Conservation (phyloP, 2,113 vertebrate species). For the Trochalopteron elliotii region DNA sequence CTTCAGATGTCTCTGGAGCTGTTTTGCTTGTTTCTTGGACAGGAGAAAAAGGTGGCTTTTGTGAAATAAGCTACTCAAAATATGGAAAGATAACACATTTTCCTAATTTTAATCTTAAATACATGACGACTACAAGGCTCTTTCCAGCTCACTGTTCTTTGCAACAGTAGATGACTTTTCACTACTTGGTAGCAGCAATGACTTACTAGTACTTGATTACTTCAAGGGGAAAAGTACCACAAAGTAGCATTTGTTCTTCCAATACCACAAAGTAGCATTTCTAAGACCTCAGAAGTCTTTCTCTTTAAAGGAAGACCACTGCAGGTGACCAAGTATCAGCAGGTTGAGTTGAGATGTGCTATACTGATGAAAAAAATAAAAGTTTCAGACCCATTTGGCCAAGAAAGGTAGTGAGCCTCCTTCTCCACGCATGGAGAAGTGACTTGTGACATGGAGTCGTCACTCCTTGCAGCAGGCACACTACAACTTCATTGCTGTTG, state of each 20-base stretch:
- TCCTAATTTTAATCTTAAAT: not conserved
- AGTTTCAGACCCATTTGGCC: not conserved
- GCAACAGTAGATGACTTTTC: not conserved
- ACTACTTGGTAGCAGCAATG: not conserved
- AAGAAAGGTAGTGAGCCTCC: fast-evolving
- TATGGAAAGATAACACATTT: not conserved
- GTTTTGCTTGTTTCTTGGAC: not conserved
- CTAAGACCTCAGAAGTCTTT: not conserved
- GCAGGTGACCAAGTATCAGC: not conserved
- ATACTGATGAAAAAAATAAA: not conserved
- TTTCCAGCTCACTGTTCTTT: not conserved
- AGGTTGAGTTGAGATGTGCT: not conserved
- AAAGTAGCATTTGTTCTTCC: not conserved
- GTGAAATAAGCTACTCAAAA: not conserved
- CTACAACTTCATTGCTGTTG: not conserved
- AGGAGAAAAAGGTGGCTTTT: not conserved
- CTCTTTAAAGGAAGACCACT: not conserved
- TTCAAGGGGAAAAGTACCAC: not conserved
- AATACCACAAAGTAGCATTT: not conserved
- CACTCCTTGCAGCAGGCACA: not conserved
- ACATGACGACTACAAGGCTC: not conserved
- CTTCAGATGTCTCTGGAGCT: not conserved
- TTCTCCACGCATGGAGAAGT: too few relatives aligned
- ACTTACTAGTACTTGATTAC: not conserved
- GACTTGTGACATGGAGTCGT: too few relatives aligned